These are phyloP conservation scores for Fabriciana adippe DNA, from an alignment of 2,888 invertebrate genomes.

Conservation along the genomic window DNA sequence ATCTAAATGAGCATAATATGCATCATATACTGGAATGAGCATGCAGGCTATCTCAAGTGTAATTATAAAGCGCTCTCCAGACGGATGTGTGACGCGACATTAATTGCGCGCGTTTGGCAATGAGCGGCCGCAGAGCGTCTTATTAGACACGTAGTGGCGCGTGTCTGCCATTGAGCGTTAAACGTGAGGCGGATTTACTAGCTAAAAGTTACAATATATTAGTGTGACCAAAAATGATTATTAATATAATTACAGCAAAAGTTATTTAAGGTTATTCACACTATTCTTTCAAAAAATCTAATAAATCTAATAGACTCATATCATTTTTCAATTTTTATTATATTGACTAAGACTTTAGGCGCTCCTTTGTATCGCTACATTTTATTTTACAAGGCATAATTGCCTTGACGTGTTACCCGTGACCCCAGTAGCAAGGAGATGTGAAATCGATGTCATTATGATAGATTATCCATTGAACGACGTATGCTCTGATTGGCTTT, in stretches of 20 bases:
- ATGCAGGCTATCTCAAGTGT: conserved; percentile 31
- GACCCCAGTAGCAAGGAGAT: conserved; percentile 56
- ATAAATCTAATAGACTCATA: too few relatives aligned
- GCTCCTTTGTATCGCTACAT: background rate
- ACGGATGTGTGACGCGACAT: conserved; percentile 54
- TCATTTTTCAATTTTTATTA: too few relatives aligned
- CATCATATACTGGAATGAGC: conserved; percentile 22
- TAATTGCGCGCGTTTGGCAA: conserved; percentile 65
- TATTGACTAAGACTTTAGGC: too few relatives aligned
- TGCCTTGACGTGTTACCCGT: conserved; percentile 54
- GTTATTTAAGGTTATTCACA: background rate
- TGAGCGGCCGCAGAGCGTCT: conserved; percentile 70
- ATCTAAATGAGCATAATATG: background rate
- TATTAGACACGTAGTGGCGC: conserved; percentile 73
- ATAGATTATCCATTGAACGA: conserved; percentile 75
- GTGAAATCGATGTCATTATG: conserved; percentile 80
- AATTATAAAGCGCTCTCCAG: conserved; percentile 43
- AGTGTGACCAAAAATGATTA: background rate
- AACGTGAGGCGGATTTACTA: conserved; percentile 45
- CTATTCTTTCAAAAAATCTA: background rate
- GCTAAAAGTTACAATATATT: conserved; percentile 12
- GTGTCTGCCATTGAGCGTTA: conserved; percentile 55
- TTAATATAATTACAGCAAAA: background rate
- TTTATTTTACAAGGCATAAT: conserved; percentile 54
- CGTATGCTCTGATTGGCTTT: conserved; percentile 77